Evolutionary conservation across 1,140 invertebrate genomes (phyloP), one percentile per base, ranked within the genome.

Genomic region (Saccostrea echinata): DNA sequence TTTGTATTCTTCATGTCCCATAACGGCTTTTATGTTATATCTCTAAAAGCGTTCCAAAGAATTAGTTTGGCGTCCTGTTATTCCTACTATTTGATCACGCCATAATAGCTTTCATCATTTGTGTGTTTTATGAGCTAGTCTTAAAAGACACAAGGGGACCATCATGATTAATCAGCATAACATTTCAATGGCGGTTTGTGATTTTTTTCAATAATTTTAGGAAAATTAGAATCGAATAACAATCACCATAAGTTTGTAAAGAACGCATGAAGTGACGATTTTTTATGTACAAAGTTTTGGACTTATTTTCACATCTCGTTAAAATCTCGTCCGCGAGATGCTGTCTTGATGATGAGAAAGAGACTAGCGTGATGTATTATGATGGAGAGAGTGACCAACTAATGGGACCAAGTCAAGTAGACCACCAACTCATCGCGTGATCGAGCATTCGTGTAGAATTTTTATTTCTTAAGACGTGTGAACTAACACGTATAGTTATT

Each of bases 331-430:
- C 27, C 16, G 27, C 12, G 68, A 76, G 68, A 76, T 76, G 8
- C 27, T 18, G 27, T 16, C 30, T 76, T 33, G 68, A 30, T 76
- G 68, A 33, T 27, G 24, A 71, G 24, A 30, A 33, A 30, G 68
- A 76, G 12, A 30, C 12, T 76, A 16, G 30, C 30, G 68, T 76
- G 68, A 76, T 76, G 68, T 76, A 76, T 76, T 24, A 30, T 76
- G 68, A 76, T 76, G 68, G 68, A 76, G 27, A 76, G 68, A 33
- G 68, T 76, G 68, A 76, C 68, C 68, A 76, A 16, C 68, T 76
- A 76, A 76, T 76, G 68, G 68, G 68, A 30, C 24, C 68, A 9
- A 27, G 27, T 30, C 24, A 76, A 76, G 33, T 76, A 76, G 68
- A 76, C 33, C 68, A 76, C 68, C 27, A 76, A 76, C 27, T 1